These are phyloP conservation scores for Meteorus cinctellus DNA, from an alignment of 2,888 invertebrate species.

Conservation along the genomic window DNA sequence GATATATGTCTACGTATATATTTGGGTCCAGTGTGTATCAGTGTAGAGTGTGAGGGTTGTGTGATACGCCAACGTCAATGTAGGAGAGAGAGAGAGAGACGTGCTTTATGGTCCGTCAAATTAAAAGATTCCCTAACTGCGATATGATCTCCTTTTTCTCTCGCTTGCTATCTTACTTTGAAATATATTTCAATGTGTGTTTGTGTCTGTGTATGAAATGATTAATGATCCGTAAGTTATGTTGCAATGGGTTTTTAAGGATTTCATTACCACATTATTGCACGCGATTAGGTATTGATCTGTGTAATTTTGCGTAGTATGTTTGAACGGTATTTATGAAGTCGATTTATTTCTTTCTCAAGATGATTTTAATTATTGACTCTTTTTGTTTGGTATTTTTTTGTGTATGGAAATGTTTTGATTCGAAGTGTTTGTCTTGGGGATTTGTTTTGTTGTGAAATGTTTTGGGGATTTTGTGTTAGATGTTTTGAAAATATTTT, in stretches of 20 bases:
- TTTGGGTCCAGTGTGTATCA: slow-evolving; percentile 44
- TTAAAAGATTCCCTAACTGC: slow-evolving; percentile 73
- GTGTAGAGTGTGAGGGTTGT: slow-evolving; percentile 31
- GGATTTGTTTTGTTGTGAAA: too few relatives aligned
- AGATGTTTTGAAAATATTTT: too few relatives aligned
- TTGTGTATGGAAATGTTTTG: background rate
- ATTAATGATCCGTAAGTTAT: slow-evolving; percentile 42
- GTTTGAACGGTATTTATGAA: slow-evolving; percentile 22
- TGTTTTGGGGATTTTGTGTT: too few relatives aligned
- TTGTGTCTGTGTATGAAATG: slow-evolving; percentile 11
- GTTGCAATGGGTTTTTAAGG: slow-evolving; percentile 34
- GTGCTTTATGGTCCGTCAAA: slow-evolving; percentile 74
- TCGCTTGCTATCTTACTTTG: background rate
- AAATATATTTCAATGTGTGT: background rate
- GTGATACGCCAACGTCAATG: slow-evolving; percentile 11
- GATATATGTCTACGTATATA: slow-evolving; percentile 34
- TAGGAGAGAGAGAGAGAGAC: slow-evolving; percentile 55
- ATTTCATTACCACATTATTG: slow-evolving; percentile 36
- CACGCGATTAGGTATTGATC: slow-evolving; percentile 36
- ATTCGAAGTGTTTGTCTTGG: too few relatives aligned
- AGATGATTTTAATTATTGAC: background rate
- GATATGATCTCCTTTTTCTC: slow-evolving; percentile 60
- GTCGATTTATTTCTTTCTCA: background rate
- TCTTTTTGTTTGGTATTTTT: background rate
- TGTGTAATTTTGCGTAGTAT: slow-evolving; percentile 5